These are phyloP conservation scores for Emydura subglobosa DNA, from an alignment of 2,113 vertebrate species.

Conservation along the genomic window DNA sequence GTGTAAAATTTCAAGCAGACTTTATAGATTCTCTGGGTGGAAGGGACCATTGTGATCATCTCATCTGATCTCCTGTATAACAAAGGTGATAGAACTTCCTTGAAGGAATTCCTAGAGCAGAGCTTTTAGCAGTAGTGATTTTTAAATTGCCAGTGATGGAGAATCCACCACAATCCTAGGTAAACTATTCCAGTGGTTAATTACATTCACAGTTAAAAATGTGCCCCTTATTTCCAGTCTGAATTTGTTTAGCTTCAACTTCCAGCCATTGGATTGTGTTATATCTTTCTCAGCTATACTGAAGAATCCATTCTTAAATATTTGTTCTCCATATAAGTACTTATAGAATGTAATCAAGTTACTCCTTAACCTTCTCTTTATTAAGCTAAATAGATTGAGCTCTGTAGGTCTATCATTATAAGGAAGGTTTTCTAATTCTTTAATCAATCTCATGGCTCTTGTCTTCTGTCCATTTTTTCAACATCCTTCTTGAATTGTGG, in stretches of 20 bases:
- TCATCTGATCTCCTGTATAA: not conserved
- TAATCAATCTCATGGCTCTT: not conserved
- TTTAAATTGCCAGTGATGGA: not conserved
- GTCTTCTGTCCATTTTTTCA: not conserved
- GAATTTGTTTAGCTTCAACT: not conserved
- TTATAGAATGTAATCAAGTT: not conserved
- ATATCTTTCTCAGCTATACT: not conserved
- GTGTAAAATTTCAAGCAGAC: not conserved
- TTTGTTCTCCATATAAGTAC: not conserved
- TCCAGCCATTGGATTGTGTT: not conserved
- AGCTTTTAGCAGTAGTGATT: not conserved
- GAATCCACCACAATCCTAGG: not conserved
- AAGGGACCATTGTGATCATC: not conserved
- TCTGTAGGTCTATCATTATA: not conserved
- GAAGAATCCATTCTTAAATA: not conserved
- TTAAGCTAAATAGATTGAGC: not conserved
- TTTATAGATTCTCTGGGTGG: no score
- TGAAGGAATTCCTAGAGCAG: not conserved
- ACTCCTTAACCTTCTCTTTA: not conserved
- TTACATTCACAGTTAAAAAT: not conserved
- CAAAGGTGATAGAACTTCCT: not conserved
- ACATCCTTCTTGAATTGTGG: not conserved
- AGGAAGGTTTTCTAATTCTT: not conserved
- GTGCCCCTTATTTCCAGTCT: not conserved
- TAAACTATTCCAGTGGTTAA: not conserved